These are phyloP conservation scores for Pseudoatta argentina DNA, from an alignment of 1,140 invertebrate species.

Conservation along the genomic window DNA sequence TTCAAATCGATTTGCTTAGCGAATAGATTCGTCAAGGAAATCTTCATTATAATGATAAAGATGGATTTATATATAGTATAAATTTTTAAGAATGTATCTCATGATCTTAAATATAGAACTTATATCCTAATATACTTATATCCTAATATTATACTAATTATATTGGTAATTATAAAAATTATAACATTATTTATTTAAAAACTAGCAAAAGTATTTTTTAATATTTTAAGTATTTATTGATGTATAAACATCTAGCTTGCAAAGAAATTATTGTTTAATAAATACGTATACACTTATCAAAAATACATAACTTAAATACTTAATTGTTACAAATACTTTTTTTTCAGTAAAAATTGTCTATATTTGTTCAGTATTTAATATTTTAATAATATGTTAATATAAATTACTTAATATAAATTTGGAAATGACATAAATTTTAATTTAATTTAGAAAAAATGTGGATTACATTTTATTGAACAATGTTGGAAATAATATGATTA, in stretches of 20 bases:
- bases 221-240: neutral
- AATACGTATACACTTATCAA: neutral
- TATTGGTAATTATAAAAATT: neutral
- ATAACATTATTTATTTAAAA: neutral
- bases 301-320: neutral
- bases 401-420: too few species aligned
- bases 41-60: neutral
- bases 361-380: neutral
- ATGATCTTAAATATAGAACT: neutral
- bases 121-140: neutral
- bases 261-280: neutral
- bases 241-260: neutral
- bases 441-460: neutral
- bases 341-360: neutral
- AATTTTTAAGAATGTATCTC: neutral
- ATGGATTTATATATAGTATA: neutral
- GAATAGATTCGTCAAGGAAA: neutral
- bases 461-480: neutral
- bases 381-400: neutral
- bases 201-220: neutral
- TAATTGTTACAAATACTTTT: neutral
- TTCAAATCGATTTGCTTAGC: conserved; percentile 57
- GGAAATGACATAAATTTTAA: conserved; percentile 1
- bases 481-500: neutral
- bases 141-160: too few species aligned